phyloP scores from a whole-genome alignment of 2,888 invertebrate species.

The Diogma glabrata region DNA sequence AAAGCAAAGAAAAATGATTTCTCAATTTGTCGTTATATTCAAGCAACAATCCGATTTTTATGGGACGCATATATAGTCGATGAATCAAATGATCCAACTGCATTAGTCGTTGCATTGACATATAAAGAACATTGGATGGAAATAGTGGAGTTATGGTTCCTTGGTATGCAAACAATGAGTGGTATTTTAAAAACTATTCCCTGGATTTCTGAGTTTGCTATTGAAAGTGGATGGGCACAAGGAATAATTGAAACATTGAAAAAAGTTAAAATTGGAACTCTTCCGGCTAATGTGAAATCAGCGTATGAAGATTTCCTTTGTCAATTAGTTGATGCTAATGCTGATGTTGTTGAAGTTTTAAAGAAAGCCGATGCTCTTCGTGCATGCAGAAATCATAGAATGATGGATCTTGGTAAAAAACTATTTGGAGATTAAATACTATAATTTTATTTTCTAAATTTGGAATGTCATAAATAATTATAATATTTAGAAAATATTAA shows the following conservation, averaged over 20 bases:
- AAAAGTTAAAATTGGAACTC: conserved; percentile 70
- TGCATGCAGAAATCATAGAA: conserved; percentile 73
- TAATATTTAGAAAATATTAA: too few relatives aligned
- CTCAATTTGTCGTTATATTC: conserved; percentile 78
- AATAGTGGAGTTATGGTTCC: conserved; percentile 82
- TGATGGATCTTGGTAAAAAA: conserved; percentile 82
- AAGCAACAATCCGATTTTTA: conserved; percentile 77
- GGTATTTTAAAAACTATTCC: conserved; percentile 68
- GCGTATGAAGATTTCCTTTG: conserved; percentile 85
- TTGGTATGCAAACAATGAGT: conserved; percentile 88
- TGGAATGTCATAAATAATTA: too few relatives aligned
- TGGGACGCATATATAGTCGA: conserved; percentile 90
- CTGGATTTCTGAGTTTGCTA: conserved; percentile 82
- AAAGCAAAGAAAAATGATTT: conserved; percentile 80
- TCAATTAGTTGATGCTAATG: conserved; percentile 70
- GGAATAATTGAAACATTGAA: conserved; percentile 72
- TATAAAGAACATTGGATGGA: conserved; percentile 86
- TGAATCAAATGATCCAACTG: conserved; percentile 72
- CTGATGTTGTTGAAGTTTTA: conserved; percentile 57
- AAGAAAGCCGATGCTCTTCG: conserved; percentile 73
- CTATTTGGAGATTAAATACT: conserved; percentile 67
- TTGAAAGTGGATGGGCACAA: conserved; percentile 89
- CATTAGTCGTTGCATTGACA: conserved; percentile 69
- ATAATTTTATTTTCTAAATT: too few relatives aligned
- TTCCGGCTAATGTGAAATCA: conserved; percentile 74